phyloP scores from a whole-genome alignment of 2,888 invertebrate genomes.

The Eupithecia centaureata region DNA sequence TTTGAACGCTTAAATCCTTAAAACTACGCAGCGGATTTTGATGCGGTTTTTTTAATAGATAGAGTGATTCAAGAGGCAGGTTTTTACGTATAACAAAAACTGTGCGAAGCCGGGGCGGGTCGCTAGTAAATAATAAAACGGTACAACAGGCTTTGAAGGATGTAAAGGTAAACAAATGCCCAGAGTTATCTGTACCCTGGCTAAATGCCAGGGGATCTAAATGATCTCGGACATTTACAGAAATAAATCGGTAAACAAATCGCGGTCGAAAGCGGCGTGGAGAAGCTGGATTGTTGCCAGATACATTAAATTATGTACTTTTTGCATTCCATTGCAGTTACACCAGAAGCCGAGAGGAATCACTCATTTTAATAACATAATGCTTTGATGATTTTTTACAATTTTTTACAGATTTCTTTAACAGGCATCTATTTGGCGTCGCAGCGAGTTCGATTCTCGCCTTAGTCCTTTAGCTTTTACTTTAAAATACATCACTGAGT shows the following conservation, averaged over 20 bases:
- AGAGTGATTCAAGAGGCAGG: no score
- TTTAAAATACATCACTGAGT: no score
- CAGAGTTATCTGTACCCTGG: slow-evolving; percentile 55
- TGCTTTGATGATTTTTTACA: not conserved
- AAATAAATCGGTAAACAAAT: slow-evolving; percentile 55
- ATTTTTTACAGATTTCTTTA: not conserved
- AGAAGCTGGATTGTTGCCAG: slow-evolving; percentile 52
- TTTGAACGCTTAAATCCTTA: no score
- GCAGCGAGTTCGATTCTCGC: no score
- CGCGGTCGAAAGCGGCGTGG: slow-evolving; percentile 28
- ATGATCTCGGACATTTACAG: slow-evolving; percentile 51
- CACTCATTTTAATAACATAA: not conserved
- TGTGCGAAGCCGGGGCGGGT: no score
- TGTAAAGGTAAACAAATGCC: slow-evolving; percentile 50
- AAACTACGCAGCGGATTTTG: no score
- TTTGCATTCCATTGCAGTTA: slow-evolving; percentile 18
- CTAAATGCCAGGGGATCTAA: slow-evolving; percentile 54
- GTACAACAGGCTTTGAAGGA: no score
- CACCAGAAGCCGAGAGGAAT: not conserved
- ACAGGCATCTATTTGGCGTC: slow-evolving; percentile 1
- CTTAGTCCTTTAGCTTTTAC: no score
- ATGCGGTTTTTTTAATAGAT: no score
- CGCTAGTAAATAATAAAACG: no score
- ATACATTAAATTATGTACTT: slow-evolving; percentile 24
- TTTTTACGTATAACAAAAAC: no score